Base-by-base conservation (phyloP, 2,888 invertebrate genomes). In the Margaritifera margaritifera region DNA sequence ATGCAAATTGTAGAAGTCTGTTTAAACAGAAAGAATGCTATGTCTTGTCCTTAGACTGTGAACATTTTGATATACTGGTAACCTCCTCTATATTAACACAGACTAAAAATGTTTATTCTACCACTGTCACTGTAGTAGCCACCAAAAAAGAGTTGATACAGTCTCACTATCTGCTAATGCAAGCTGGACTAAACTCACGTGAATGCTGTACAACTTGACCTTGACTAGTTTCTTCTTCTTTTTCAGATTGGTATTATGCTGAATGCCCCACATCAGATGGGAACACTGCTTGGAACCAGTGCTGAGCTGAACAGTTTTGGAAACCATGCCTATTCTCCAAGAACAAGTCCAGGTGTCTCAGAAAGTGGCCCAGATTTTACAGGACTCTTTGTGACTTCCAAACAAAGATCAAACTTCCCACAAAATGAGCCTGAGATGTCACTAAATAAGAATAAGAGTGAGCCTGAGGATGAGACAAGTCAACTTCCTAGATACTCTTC, bases 181-280 rank as follows among this genome's bases (percentile, higher is more conserved):
- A 42, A 42, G 11, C 11, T 11, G 42, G 11, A 11, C 42, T 11
- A 42, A 42, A 42, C 3, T 42, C 42, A 42, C 3, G 3, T 42
- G 2, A 42, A 42, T 42, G 3, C 11, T 42, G 42, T 15, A 42
- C 24, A 6, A 24, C 19, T 57, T 54, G 24, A 6, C 24, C 19
- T 25, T 22, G 24, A 54, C 24, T 22, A 20, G 18, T 24, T 31
- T 15, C 22, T 58, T 51, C 22, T n/a, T 50, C 4, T 54, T 27
- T 68, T 78, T 24, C 76, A 83, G 83, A 83, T 83, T 68, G 81
- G 80, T 60, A 73, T 81, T n/a, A 74, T 82, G 74, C 58, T 74
- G 19, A 72, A 74, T 69, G 75, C 72, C 11, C 78, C 77, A 11
- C 77, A 75, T 52, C 59, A 74, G 59, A 59, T 71, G 5, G 74